Conservation (phyloP, 2,888 invertebrate genomes). For the Diadegma fenestrale region DNA sequence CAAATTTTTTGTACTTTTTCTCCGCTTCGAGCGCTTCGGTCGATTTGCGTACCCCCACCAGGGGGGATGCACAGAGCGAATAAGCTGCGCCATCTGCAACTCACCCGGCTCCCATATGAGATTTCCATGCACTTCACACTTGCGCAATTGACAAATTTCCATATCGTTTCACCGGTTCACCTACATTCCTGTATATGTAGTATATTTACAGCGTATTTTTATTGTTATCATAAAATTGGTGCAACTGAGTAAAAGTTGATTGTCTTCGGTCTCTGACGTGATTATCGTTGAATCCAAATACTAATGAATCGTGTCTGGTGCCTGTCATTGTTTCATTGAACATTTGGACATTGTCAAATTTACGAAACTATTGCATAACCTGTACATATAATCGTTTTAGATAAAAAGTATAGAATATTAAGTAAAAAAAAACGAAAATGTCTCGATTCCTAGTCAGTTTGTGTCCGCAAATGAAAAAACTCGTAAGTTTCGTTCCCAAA, state of each 20-base stretch:
- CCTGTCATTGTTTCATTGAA: conserved; percentile 1
- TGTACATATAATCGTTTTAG: conserved; percentile 28
- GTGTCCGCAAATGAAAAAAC: conserved; percentile 74
- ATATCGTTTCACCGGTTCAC: conserved; percentile 39
- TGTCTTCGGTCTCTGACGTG: not conserved
- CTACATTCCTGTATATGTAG: conserved; percentile 54
- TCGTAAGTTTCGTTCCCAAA: conserved; percentile 74
- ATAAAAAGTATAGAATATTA: conserved; percentile 47
- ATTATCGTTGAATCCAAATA: not conserved
- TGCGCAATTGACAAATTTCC: not conserved
- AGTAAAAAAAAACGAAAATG: conserved; percentile 68
- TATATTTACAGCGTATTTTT: conserved; percentile 11
- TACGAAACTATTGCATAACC: conserved; percentile 55
- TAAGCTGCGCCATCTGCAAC: conserved; percentile 46
- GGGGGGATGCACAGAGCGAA: no score
- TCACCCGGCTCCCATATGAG: not conserved
- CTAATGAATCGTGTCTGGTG: not conserved
- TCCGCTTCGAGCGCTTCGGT: no score
- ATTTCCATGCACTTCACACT: not conserved
- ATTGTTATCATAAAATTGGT: conserved; percentile 36
- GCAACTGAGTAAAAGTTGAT: conserved; percentile 6
- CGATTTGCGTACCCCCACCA: no score
- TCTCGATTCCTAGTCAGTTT: conserved; percentile 77
- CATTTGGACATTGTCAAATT: not conserved
- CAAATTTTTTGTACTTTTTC: no score